Evolutionary conservation across 2,797 vertebrate genomes (phyloP), one percentile per base, ranked within the genome.

Genomic region (Erethizon dorsatum): DNA sequence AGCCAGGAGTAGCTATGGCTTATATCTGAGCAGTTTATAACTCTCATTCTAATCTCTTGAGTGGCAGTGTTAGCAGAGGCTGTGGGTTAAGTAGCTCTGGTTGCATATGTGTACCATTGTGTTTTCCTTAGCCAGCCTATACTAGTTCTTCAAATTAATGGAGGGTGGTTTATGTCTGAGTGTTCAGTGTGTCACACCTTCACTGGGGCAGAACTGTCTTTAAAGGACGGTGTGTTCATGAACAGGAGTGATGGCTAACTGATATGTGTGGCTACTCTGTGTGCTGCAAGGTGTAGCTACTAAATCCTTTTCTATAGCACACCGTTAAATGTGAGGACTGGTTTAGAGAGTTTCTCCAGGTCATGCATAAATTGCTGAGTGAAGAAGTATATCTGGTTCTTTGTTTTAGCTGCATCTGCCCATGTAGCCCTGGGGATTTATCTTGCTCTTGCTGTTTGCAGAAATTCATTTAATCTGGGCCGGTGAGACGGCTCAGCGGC

Each of bases 21-120:
- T 82, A 71, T 94, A 92, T 96, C 94, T 83, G 63, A 97, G 73
- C 56, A 86, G 6, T 95, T 87, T 80, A 85, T 90, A 56, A 47
- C 75, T 86, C 95, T 80, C 73, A 61, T 92, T 89, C 83, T 95
- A 26, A 80, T 85, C 41, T 88, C 33, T 82, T 77, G 67, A 90
- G 82, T 45, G 52, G 50, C 85, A 61, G 47, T 77, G 41, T 65
- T 88, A 83, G 65, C 54, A 52, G 79, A 90, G 73, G 83, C 63
- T 28, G 1, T 77, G 85, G 54, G 78, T 95, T 90, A 90, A 63
- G 18, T 41, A 47, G 24, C 20, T 67, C 56, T 92, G 57, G 31
- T 84, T 86, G 50, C 54, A 17, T 57, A 10, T 50, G 3, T 88
- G 5, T 94, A 11, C 63, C 14, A 77, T 85, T 94, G 88, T 92